Base-by-base conservation (phyloP, 2,797 vertebrate species). In the Lepilemur septentrionalis region DNA sequence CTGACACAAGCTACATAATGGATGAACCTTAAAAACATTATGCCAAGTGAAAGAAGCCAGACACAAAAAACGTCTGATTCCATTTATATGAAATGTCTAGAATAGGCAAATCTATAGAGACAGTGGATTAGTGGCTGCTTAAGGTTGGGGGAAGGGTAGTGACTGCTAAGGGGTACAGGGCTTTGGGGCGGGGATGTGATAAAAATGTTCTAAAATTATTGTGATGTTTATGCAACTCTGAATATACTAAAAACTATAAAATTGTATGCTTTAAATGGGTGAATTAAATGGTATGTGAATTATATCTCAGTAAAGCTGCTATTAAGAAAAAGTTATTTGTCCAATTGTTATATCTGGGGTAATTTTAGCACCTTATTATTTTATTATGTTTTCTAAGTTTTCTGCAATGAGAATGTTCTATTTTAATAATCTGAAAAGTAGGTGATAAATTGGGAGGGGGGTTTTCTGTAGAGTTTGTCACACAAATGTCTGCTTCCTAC, bases 391-490 rank as follows among this genome's bases (percentile, higher is more conserved):
- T 85, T 85, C 43, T 4, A 73, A 41, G 41, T 91, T 96, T 94
- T 89, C 67, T 82, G 20, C 18, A 75, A n/a, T 88, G 43, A 93
- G 25, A 83, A 46, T 28, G 12, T 85, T 94, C 79, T 89, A 43
- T 41, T 94, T 95, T 79, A 78, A 85, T 65, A 75, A 55, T 90
- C 50, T 91, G 57, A 82, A 92, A 93, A 94, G 57, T 63, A 57
- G 28, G n/a, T 89, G 78, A 38, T 63, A 32, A 93, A 41, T 61
- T 55, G 13, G 12, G 18, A 70, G 30, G 6, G 35, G 32, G 20
- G 25, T 81, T 82, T 92, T 90, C 63, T 73, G 0, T 83, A 43
- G 43, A 11, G 35, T 91, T 69, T 87, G n/a, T 93, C 28, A 14
- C 57, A 78, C 63, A 86, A 30, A 43, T 96, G 9, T 15, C 93